These are phyloP conservation scores for Euplagia quadripunctaria DNA, from an alignment of 2,888 invertebrate genomes.

Conservation along the genomic window DNA sequence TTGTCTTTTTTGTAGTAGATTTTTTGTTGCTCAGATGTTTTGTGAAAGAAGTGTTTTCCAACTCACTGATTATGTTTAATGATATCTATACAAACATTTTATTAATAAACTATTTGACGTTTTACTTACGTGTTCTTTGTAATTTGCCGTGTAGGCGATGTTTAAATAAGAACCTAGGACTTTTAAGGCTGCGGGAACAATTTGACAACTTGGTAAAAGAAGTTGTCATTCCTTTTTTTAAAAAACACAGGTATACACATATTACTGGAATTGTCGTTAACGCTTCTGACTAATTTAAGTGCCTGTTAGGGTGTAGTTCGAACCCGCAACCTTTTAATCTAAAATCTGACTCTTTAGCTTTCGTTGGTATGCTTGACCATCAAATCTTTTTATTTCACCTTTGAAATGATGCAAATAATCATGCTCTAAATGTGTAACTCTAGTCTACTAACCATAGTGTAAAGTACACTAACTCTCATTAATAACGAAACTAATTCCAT, in stretches of 20 bases:
- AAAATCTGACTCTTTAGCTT: not conserved
- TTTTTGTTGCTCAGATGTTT: conserved; percentile 31
- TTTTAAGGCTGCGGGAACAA: not conserved
- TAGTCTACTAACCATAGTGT: not conserved
- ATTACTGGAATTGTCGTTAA: not conserved
- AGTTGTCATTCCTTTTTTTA: not conserved
- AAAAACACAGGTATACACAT: not conserved
- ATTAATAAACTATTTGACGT: not conserved
- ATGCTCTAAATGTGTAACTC: too few species aligned
- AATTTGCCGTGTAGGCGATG: not conserved
- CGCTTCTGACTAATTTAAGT: not conserved
- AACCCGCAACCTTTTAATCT: not conserved
- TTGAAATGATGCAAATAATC: too few species aligned
- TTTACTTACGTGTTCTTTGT: not conserved
- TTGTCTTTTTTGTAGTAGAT: conserved; percentile 35
- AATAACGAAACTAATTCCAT: not conserved
- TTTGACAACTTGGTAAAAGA: not conserved
- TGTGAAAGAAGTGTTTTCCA: not conserved
- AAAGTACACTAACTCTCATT: not conserved
- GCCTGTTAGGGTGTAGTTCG: not conserved
- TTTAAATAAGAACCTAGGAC: not conserved
- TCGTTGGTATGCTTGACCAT: too few species aligned
- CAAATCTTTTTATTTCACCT: not conserved
- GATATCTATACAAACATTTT: not conserved
- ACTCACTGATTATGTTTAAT: not conserved